A percentile compares a stretch with the other conserved stretches of the same genome.
phyloP scores from a whole-genome alignment of 2,797 vertebrate genomes.

The Sebastolobus altivelis region DNA sequence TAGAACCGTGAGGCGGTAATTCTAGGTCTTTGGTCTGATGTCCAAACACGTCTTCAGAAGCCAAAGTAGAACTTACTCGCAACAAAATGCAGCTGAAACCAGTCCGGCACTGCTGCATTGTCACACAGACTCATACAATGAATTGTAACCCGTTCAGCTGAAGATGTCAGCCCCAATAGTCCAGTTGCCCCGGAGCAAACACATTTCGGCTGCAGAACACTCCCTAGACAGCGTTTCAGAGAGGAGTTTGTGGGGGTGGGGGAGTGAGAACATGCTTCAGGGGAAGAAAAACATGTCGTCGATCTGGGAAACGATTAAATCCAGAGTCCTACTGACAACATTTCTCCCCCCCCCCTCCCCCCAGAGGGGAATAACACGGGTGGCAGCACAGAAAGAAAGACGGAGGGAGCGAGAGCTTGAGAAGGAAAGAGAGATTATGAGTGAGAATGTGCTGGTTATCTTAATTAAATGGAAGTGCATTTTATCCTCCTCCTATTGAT shows the following conservation, averaged over 20 bases:
- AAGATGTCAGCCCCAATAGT: slow-evolving; percentile 60
- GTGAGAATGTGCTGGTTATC: slow-evolving; percentile 76
- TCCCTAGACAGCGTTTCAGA: slow-evolving; percentile 70
- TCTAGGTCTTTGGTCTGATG: background rate
- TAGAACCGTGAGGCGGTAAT: background rate
- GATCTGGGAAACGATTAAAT: slow-evolving; percentile 79
- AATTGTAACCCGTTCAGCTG: slow-evolving; percentile 45
- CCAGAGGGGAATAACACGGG: slow-evolving; percentile 61
- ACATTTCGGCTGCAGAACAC: slow-evolving; percentile 56
- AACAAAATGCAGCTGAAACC: slow-evolving; percentile 12
- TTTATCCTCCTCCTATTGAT: slow-evolving; percentile 79
- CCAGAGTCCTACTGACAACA: slow-evolving; percentile 75
- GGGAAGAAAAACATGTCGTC: slow-evolving; percentile 69
- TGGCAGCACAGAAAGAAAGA: slow-evolving; percentile 48
- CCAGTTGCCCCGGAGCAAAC: slow-evolving; percentile 61
- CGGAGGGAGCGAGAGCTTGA: slow-evolving; percentile 40
- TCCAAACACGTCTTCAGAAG: background rate
- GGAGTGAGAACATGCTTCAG: slow-evolving; percentile 64
- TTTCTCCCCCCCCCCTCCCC: slow-evolving; percentile 31
- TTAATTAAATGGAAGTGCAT: slow-evolving; percentile 84
- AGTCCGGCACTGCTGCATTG: slow-evolving; percentile 4
- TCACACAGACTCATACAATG: slow-evolving; percentile 26
- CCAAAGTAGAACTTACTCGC: slow-evolving; percentile 18
- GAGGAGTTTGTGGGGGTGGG: slow-evolving; percentile 43
- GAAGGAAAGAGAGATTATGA: slow-evolving; percentile 66